Evolutionary conservation across 2,888 invertebrate species (phyloP), one percentile per base, ranked within the genome.

Genomic region (Phragmatobia fuliginosa): DNA sequence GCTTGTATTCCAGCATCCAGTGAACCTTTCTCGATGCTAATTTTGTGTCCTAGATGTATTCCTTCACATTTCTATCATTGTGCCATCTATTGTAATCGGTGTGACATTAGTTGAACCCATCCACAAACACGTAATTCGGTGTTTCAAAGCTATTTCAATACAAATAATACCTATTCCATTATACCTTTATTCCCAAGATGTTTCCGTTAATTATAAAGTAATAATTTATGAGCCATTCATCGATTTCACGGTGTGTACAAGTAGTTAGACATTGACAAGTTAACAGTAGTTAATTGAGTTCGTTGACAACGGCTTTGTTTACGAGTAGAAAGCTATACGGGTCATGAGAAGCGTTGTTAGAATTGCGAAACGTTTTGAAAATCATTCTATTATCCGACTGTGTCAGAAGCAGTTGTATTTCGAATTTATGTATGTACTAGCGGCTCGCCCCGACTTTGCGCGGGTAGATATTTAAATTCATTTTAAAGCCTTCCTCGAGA

Each of bases 251-350:
- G 41, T 32, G 41, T 16, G 7, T 31, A 31, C 59, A 67, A 36
- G 28, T 56, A 41, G 33, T 58, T 52, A 28, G 38, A 65, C 28
- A 33, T 62, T 45, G 32, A 45, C 38, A 61, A 38, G 65, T 62
- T 62, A 62, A 58, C 66, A 28, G 58, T 67, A 32, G 58, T 59
- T 72, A 69, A 72, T 67, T 64, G 16, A 21, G 68, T 68, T 38
- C 62, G 33, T 59, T 64, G 59, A 67, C 73, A 73, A 71, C 31
- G 33, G 33, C 62, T 62, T 52, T 67, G 28, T 65, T 68, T 63
- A 59, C 41, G 21, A 45, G 58, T 59, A 63, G 58, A 62, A 68
- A 58, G 56, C 45, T 4, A 41, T 18, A 38, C 25, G 28, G 56
- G 62, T 25, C 28, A 41, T 7, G 49, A 36, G 32, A 45, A 45